A percentile compares a stretch with the other conserved stretches of the same genome.
Evolutionary conservation across 2,888 invertebrate species (phyloP).

Genomic region (Amblyteles armatorius): DNA sequence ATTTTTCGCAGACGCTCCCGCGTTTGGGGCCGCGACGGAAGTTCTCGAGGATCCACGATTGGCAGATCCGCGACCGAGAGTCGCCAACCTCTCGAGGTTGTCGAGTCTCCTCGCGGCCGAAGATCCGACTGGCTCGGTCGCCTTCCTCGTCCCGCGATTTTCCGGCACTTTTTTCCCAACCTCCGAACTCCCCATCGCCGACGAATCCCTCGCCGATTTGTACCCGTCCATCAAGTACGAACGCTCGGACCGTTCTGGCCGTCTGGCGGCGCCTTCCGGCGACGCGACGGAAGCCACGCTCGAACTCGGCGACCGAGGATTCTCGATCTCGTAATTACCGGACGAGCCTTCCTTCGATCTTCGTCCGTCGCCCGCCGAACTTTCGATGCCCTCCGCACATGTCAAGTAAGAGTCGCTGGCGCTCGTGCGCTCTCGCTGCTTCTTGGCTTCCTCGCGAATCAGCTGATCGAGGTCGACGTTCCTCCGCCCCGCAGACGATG

Average conservation of each 20-base stretch:
- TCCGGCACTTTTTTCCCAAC: slow-evolving; percentile 1
- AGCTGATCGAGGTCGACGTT: slow-evolving; percentile 35
- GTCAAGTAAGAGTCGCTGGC: slow-evolving; percentile 1
- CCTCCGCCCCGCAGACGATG: slow-evolving; percentile 24
- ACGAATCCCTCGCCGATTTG: slow-evolving; percentile 18
- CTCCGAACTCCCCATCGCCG: neutral
- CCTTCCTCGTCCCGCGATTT: neutral
- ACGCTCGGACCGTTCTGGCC: neutral
- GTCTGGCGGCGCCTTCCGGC: neutral
- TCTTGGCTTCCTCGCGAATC: slow-evolving; percentile 31
- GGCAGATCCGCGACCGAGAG: neutral
- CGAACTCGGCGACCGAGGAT: slow-evolving; percentile 52
- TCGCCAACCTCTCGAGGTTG: neutral
- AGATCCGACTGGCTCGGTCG: neutral
- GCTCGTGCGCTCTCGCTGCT: neutral
- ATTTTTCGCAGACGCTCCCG: neutral
- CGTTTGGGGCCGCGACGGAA: neutral
- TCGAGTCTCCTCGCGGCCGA: slow-evolving; percentile 7
- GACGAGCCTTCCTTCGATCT: slow-evolving; percentile 38
- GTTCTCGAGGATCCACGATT: neutral
- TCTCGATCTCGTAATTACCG: slow-evolving; percentile 48
- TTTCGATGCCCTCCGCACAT: neutral
- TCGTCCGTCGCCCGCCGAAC: neutral
- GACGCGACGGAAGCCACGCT: slow-evolving; percentile 39
- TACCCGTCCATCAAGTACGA: slow-evolving; percentile 20